These are phyloP conservation scores for Corella eumyota DNA, from an alignment of 23 tunicate genomes.

Conservation along the genomic window DNA sequence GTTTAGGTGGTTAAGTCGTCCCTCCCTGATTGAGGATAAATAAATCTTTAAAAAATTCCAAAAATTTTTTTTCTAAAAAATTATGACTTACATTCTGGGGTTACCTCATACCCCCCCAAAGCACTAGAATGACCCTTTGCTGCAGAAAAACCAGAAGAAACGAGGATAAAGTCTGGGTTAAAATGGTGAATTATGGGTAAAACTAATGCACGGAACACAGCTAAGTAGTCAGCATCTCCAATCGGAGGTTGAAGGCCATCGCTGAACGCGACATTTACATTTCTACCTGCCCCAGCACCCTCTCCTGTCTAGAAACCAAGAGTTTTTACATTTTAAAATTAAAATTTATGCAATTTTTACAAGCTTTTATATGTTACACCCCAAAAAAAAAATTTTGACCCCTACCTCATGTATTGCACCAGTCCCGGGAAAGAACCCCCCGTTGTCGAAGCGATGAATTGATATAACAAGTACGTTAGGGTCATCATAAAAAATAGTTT, in stretches of 20 bases:
- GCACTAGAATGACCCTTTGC: slow-evolving; percentile 66
- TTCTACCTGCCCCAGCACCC: slow-evolving; percentile 76
- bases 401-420: slow-evolving; percentile 78
- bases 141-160: slow-evolving; percentile 86
- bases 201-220: slow-evolving; percentile 72
- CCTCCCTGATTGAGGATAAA: no score
- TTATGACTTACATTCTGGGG: slow-evolving; percentile 88
- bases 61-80: no score
- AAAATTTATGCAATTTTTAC: background rate
- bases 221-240: slow-evolving; percentile 80
- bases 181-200: slow-evolving; percentile 71
- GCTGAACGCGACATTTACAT: slow-evolving; percentile 76
- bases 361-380: no score
- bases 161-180: slow-evolving; percentile 72
- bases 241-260: slow-evolving; percentile 50
- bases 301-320: slow-evolving; percentile 37
- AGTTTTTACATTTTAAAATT: background rate
- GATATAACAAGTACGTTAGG: slow-evolving; percentile 75
- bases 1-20: no score
- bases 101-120: slow-evolving; percentile 58
- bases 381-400: no score
- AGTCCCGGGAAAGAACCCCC: slow-evolving; percentile 81
- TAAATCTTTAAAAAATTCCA: no score
- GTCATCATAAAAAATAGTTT: slow-evolving; percentile 86
- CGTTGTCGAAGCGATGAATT: slow-evolving; percentile 81